Evolutionary conservation across 1,140 invertebrate genomes (phyloP), one percentile per base, ranked within the genome.

Genomic region (Ylistrum balloti): DNA sequence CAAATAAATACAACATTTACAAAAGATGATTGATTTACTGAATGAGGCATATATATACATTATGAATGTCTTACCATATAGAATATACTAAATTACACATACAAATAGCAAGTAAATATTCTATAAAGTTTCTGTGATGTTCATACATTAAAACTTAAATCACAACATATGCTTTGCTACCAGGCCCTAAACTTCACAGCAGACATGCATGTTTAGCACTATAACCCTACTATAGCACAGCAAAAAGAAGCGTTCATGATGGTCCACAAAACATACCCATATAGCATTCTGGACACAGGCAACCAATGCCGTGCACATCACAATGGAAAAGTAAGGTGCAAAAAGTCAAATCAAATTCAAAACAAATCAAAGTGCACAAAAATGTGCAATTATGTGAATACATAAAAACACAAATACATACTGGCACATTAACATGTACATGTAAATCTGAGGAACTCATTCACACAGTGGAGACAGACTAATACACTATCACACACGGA

Each of bases 261-360:
- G 17, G 17, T 28, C 56, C 0, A 28, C 22, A 28, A 74, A 74
- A 74, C 56, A 74, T 74, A 74, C 56, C 56, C 56, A 28, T 74
- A 74, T 74, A 74, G 56, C 56, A 74, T 74, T 74, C 56, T 74
- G 56, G 56, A 28, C 56, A 28, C 56, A 74, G 56, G 56, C n/a
- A 28, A 28, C n/a, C 22, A 74, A 17, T 74, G 56, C 56, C 22
- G 56, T 28, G n/a, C 56, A 74, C 22, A 74, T 74, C 22, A 74
- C 56, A n/a, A 74, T 74, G 56, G 1, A 74, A 74, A 74, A 41
- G n/a, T 22, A 41, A 38, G 87, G 38, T 38, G 38, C 33, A 86
- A 33, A 86, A 86, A 33, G 17, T 86, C 86, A 86, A 38, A 86
- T 86, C 20, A 86, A 33, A 86, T 33, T 86, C 22, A 33, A 33